Evolutionary conservation across 2,113 vertebrate species (phyloP).

Genomic region (Pagrus major): DNA sequence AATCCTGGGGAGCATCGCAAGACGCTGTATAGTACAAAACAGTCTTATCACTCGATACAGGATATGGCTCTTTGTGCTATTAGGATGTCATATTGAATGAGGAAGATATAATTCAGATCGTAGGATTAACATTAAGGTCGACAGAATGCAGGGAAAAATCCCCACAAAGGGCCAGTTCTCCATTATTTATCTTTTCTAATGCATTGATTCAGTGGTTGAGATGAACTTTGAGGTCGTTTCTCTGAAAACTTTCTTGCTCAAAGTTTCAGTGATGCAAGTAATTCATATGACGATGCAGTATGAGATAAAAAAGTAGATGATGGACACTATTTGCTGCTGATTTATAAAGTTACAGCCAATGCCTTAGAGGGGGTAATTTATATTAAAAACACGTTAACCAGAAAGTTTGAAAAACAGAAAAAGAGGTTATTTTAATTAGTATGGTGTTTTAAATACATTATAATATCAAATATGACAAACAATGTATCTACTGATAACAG

Average conservation of each 20-base stretch:
- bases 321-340: neutral
- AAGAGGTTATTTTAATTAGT: neutral
- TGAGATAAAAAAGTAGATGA: conserved; percentile 9
- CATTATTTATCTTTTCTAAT: conserved; percentile 36
- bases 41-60: conserved; percentile 31
- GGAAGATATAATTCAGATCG: conserved; percentile 29
- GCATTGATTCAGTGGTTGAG: conserved; percentile 9
- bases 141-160: conserved; percentile 20
- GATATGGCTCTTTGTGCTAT: conserved; percentile 34
- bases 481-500: neutral
- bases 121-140: conserved; percentile 27
- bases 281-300: conserved; percentile 9
- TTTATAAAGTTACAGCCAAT: neutral
- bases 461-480: neutral
- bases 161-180: conserved; percentile 5
- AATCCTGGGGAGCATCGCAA: conserved; percentile 17
- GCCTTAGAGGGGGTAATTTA: neutral
- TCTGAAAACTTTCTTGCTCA: conserved; percentile 34
- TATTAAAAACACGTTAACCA: neutral
- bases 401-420: neutral
- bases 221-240: conserved; percentile 35
- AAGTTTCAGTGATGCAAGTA: conserved; percentile 4
- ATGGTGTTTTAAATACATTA: neutral
- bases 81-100: conserved; percentile 39
- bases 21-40: conserved; percentile 24